phyloP scores from a whole-genome alignment of 2,113 vertebrate species.

The Motacilla tschutschensis region DNA sequence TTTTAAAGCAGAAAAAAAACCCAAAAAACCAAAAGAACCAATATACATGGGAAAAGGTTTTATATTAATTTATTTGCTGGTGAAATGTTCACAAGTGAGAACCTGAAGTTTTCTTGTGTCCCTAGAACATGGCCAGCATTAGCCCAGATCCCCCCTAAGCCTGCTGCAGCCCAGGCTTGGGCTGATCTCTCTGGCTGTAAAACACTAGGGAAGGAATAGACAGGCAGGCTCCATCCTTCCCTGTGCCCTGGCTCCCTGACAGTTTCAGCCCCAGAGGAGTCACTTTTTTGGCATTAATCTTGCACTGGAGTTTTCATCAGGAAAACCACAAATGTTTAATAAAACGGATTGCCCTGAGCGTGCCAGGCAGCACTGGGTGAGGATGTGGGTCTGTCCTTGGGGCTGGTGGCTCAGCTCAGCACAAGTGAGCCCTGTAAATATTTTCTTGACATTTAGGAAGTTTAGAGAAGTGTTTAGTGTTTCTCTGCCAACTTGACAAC shows the following conservation, averaged over 20 bases:
- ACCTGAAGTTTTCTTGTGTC: background rate
- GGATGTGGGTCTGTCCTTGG: background rate
- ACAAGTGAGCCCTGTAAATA: conserved; percentile 21
- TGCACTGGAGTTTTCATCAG: conserved; percentile 24
- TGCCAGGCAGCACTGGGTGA: background rate
- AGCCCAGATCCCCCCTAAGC: background rate
- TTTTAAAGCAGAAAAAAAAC: background rate
- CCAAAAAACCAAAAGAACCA: too few species aligned
- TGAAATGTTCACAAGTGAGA: background rate
- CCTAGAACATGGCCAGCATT: background rate
- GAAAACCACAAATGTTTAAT: conserved; percentile 47
- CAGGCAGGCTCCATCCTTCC: background rate
- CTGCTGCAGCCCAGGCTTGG: background rate
- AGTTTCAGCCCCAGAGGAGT: conserved; percentile 35
- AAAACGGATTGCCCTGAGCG: background rate
- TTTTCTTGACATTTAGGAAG: conserved; percentile 46
- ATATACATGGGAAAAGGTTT: background rate
- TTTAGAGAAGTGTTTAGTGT: background rate
- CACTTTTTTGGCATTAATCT: conserved; percentile 34
- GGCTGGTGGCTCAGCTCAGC: background rate
- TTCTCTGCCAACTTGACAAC: conserved; percentile 3
- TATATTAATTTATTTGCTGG: background rate
- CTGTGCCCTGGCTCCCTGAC: conserved; percentile 32
- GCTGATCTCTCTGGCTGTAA: background rate
- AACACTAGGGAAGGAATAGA: background rate